Conservation (phyloP, 2,113 vertebrate genomes). For the Spea multiplicata region DNA sequence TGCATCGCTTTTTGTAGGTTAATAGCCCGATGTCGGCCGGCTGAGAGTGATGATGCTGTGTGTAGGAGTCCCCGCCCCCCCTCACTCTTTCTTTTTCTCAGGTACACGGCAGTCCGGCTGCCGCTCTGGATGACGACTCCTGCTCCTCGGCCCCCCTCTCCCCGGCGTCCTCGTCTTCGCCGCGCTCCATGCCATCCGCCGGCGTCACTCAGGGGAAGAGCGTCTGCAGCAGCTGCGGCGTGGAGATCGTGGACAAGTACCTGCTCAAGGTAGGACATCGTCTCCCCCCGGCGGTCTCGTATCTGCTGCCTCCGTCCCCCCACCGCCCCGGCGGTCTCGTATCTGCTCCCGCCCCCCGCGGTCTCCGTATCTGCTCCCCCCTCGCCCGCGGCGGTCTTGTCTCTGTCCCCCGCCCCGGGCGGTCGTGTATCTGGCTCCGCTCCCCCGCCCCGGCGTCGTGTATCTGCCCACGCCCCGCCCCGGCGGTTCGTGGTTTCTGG, state of each 20-base stretch:
- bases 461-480: too few species aligned
- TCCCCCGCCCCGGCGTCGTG: too few species aligned
- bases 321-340: too few species aligned
- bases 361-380: too few species aligned
- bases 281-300: neutral
- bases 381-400: too few species aligned
- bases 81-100: neutral
- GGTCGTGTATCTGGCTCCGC: too few species aligned
- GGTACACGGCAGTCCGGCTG: slow-evolving; percentile 71
- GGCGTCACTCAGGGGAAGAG: slow-evolving; percentile 69
- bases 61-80: neutral
- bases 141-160: slow-evolving; percentile 72
- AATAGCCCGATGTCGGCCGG: neutral
- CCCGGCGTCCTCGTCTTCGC: slow-evolving; percentile 74
- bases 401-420: too few species aligned
- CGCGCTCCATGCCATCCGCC: slow-evolving; percentile 80
- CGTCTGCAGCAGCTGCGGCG: slow-evolving; percentile 85
- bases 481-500: too few species aligned
- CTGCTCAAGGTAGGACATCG: slow-evolving; percentile 83
- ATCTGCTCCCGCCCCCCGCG: too few species aligned
- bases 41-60: neutral
- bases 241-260: slow-evolving; percentile 94
- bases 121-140: slow-evolving; percentile 76
- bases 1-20: neutral
- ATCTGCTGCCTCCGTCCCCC: too few species aligned